Base-by-base conservation (phyloP, 2,888 invertebrate genomes). In the Lasioglossum vierecki region DNA sequence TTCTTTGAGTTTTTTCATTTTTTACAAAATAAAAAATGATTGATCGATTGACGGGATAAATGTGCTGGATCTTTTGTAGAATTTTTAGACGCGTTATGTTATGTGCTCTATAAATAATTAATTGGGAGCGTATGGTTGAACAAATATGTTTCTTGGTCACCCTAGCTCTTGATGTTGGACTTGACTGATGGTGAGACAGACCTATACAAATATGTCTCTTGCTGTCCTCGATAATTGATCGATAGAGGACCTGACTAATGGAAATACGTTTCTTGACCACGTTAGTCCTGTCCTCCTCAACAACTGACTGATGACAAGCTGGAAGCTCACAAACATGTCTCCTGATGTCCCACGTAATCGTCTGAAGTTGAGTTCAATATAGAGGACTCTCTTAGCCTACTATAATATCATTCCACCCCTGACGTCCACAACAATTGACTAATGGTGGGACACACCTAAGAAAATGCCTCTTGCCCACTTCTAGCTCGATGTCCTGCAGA, bases 161-260 rank as follows among this genome's bases (percentile, higher is more conserved):
- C 11, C 13, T 26, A 13, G 4, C 30, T 13, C 60, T 60, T 53
- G 22, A 53, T 26, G 60, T 60, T 26, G 13, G n/a, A 60, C 1
- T 26, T 60, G 60, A 60, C 13, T 60, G 60, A 60, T 60, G 13
- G 13, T 5, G 53, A 22, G 60, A 13, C 26, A 60, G 60, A 13
- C 60, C 60, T 26, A 26, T 13, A 26, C 60, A 60, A 60, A 60
- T 26, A 26, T 60, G 60, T 60, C 60, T 60, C 13, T 26, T 26
- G 60, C 13, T 60, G 60, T 60, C 26, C 60, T 26, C n/a, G 13
- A 60, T 60, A 60, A 60, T 60, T 60, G 60, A 57, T 57, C 57
- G 57, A 60, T 60, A 60, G 60, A 60, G n/a, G 26, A 13, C 26
- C 60, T 60, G 60, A 60, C 60, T 60, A 60, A 60, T 60, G 60